A percentile compares a stretch with the other conserved stretches of the same genome.
phyloP scores from a whole-genome alignment of 2,888 invertebrate species.

The Galerucella pusilla region DNA sequence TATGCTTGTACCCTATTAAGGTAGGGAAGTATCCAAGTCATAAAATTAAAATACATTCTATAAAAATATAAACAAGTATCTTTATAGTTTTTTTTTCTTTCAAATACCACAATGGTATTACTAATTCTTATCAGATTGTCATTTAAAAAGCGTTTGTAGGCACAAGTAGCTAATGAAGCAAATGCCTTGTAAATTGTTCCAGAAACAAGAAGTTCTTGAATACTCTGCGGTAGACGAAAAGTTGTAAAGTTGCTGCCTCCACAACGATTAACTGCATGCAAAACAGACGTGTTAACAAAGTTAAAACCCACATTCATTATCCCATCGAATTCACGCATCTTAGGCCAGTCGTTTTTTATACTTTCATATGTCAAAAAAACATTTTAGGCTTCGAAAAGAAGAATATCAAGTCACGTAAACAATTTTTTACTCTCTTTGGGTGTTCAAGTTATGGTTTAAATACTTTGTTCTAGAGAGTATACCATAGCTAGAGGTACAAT shows the following conservation, averaged over 20 bases:
- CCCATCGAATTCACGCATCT: constrained; percentile 43
- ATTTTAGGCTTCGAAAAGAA: too few relatives aligned
- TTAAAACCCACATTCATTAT: constrained; percentile 55
- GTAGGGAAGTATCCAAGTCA: not conserved
- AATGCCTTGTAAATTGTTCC: constrained; percentile 45
- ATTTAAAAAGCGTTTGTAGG: constrained; percentile 18
- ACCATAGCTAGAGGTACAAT: too few relatives aligned
- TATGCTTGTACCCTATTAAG: not conserved
- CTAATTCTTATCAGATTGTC: constrained; percentile 15
- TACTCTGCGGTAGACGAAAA: constrained; percentile 50
- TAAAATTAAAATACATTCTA: not conserved
- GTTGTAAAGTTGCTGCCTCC: constrained; percentile 51
- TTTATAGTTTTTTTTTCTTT: not conserved
- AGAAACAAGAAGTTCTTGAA: constrained; percentile 45
- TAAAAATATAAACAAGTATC: not conserved
- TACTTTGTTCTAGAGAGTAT: too few relatives aligned
- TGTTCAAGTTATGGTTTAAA: too few relatives aligned
- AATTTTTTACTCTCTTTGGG: too few relatives aligned
- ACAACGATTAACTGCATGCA: constrained; percentile 54
- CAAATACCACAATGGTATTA: not conserved
- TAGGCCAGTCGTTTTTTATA: constrained; percentile 23
- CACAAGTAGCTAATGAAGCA: constrained; percentile 43
- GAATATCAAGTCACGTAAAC: too few relatives aligned
- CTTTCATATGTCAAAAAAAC: not conserved
- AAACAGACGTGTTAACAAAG: constrained; percentile 56